Evolutionary conservation across 2,888 invertebrate species (phyloP), one percentile per base, ranked within the genome.

Genomic region (Electrophaes corylata): DNA sequence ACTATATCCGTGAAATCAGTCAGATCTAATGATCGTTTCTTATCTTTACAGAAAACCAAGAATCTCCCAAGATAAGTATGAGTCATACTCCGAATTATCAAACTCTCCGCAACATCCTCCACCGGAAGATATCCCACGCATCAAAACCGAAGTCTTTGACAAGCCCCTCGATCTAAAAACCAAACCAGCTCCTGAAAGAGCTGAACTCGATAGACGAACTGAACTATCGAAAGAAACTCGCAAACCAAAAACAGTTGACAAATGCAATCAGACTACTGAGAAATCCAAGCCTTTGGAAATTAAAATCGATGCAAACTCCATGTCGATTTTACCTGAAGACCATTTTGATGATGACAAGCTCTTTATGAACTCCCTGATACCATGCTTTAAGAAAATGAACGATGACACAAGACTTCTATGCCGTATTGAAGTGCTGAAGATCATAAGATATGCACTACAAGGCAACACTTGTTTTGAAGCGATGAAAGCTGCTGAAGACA

Each of bases 311-410:
- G 84, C 88, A 0, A 91, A 90, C 58, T 76, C 84, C 0, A 90
- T 91, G 60, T 55, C 60, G 1, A 60, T 60, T 1, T 63, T 90
- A 0, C 90, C 91, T 0, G 89, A 89, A 35, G 91, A 90, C 26
- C 84, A 91, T 64, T 89, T 91, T 3, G 84, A 90, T 20, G 91
- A 91, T 12, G 91, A 91, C 31, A 88, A 79, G 58, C 66, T 88
- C 0, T 91, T 91, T 37, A 90, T 91, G 91, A 88, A 88, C 54
- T 91, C 91, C 0, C 64, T 91, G 0, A 69, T 91, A 41, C 91
- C 91, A 0, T 61, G 89, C 3, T 91, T 91, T 39, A 90, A 88
- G 65, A 91, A 90, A 60, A 91, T 91, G 91, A 81, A 84, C 29
- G 91, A 91, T 26, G 90, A 90, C 12, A 91, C 91, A 0, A 72